phyloP scores from a whole-genome alignment of 2,797 vertebrate genomes.

The Falco rusticolus region DNA sequence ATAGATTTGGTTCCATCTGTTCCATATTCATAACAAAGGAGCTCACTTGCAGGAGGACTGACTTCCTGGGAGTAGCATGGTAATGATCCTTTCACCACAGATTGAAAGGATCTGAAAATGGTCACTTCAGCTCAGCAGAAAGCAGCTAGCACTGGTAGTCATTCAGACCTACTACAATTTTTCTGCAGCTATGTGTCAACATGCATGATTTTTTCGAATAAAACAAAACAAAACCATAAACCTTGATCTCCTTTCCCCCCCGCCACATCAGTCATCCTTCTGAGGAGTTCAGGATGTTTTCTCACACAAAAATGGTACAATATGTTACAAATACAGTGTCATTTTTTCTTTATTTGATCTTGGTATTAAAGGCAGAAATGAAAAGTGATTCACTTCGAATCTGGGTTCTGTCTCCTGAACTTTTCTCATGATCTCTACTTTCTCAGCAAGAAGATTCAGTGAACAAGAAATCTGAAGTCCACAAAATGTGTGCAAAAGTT shows the following conservation, averaged over 20 bases:
- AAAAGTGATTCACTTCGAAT: background rate
- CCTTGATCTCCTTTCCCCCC: fast-evolving
- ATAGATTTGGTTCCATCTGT: constrained; percentile 85
- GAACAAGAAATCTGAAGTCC: constrained; percentile 62
- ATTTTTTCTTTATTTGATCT: background rate
- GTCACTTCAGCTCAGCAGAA: constrained; percentile 72
- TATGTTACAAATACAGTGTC: background rate
- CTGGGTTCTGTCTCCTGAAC: constrained; percentile 7
- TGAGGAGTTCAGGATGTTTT: constrained; percentile 22
- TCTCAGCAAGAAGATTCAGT: constrained; percentile 55
- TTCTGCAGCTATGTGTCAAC: constrained; percentile 42
- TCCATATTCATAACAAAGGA: constrained; percentile 88
- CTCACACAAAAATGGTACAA: constrained; percentile 22
- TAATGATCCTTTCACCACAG: constrained; percentile 81
- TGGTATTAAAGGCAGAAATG: background rate
- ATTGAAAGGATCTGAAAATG: constrained; percentile 77
- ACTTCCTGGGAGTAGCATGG: constrained; percentile 75
- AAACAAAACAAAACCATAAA: background rate
- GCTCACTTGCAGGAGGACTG: constrained; percentile 78
- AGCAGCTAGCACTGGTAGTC: constrained; percentile 42
- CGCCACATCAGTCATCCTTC: background rate
- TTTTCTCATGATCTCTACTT: constrained; percentile 45
- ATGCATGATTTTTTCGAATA: constrained; percentile 35
- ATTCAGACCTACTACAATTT: constrained; percentile 58
- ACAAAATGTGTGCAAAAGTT: constrained; percentile 63